Conservation (phyloP, 2,888 invertebrate species). For the Pilophorus perplexus region DNA sequence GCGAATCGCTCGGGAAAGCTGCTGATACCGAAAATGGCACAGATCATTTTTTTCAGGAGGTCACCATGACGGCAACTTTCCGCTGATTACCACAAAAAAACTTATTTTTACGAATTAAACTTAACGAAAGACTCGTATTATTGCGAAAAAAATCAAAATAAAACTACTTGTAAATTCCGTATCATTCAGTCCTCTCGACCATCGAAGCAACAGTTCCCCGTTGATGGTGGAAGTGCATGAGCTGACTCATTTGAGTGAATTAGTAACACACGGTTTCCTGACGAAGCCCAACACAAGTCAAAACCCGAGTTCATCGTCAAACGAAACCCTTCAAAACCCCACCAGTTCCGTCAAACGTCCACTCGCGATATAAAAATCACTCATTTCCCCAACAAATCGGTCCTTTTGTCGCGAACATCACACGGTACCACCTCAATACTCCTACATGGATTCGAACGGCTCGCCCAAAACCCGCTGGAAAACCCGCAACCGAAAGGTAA, state of each 20-base stretch:
- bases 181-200: conserved; percentile 5
- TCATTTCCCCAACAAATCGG: neutral
- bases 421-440: conserved; percentile 29
- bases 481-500: neutral
- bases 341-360: too few relatives aligned
- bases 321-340: too few relatives aligned
- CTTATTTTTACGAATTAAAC: neutral
- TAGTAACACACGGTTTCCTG: conserved; percentile 21
- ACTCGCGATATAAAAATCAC: neutral
- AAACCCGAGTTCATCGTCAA: neutral
- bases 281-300: neutral
- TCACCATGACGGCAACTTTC: neutral
- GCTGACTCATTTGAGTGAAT: conserved; percentile 33
- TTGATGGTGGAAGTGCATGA: conserved; percentile 28
- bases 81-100: neutral
- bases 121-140: neutral
- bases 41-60: neutral
- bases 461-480: neutral
- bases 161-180: neutral
- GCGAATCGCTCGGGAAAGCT: neutral
- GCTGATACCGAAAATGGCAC: conserved; percentile 15
- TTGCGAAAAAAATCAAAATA: neutral
- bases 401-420: conserved; percentile 2
- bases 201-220: conserved; percentile 25
- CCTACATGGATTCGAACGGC: conserved; percentile 15